A percentile compares a stretch with the other conserved stretches of the same genome.
Evolutionary conservation across 64 coral and sea anemone species (phyloP).

Genomic region (Exaiptasia diaphana): DNA sequence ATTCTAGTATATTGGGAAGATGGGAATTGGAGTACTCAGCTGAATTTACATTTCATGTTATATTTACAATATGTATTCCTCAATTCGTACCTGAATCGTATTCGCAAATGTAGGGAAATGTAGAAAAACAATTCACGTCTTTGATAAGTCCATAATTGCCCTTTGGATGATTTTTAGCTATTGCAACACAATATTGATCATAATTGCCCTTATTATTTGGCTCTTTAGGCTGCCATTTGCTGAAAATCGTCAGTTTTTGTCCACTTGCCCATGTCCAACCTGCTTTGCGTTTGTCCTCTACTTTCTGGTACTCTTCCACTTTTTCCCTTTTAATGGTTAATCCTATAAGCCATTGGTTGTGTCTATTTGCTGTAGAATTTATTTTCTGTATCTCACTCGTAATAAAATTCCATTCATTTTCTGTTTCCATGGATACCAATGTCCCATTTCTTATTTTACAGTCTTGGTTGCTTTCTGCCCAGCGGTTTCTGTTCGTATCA

Average conservation of each 20-base stretch:
- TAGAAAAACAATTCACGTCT: neutral
- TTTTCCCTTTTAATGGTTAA: too few species aligned
- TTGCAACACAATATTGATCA: neutral
- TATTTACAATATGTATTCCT: neutral
- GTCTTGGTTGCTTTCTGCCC: neutral
- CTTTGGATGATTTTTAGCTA: slow-evolving; percentile 11
- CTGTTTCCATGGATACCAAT: slow-evolving; percentile 36
- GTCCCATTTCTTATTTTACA: neutral
- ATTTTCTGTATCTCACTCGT: neutral
- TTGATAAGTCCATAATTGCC: slow-evolving; percentile 1
- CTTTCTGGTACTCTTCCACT: too few species aligned
- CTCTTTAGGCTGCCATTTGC: slow-evolving; percentile 6
- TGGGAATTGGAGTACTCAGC: neutral
- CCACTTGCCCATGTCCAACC: slow-evolving; percentile 19
- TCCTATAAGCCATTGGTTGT: slow-evolving; percentile 37
- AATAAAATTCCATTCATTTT: neutral
- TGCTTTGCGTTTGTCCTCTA: neutral
- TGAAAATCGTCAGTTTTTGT: neutral
- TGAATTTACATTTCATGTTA: neutral
- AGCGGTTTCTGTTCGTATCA: neutral
- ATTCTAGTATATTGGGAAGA: neutral
- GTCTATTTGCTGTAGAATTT: neutral
- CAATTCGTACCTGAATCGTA: neutral
- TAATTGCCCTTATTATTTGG: neutral
- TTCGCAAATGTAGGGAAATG: slow-evolving; percentile 32